Conservation (phyloP, 2,113 vertebrate species). For the Perca flavescens region DNA sequence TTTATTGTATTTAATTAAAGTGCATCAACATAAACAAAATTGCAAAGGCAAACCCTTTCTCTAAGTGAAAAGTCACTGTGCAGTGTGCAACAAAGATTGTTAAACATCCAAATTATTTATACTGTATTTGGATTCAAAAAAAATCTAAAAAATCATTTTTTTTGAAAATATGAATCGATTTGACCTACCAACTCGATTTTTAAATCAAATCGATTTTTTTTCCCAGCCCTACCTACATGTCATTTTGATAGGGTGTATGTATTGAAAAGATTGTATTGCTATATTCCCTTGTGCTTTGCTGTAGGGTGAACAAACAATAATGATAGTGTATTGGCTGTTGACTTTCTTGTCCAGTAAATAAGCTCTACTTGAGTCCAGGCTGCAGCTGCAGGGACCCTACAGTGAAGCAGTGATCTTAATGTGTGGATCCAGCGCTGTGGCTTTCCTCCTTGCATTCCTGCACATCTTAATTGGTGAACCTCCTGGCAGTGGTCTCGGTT, state of each 20-base stretch:
- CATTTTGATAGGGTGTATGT: not conserved
- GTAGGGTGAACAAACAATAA: not conserved
- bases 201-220: no score
- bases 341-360: not conserved
- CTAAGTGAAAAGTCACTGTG: no score
- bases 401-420: constrained; percentile 49
- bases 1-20: no score
- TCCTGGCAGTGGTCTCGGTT: constrained; percentile 56
- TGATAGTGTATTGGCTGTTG: not conserved
- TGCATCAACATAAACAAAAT: no score
- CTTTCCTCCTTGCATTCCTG: constrained; percentile 70
- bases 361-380: not conserved
- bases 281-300: not conserved
- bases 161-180: no score
- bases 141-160: no score
- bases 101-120: no score
- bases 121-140: no score
- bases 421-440: constrained; percentile 43
- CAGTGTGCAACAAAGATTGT: no score
- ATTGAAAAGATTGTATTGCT: not conserved
- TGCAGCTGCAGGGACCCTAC: constrained; percentile 19
- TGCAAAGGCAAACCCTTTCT: no score
- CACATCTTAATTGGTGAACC: constrained; percentile 76
- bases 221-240: not conserved
- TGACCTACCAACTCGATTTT: no score